These are phyloP conservation scores for Phycodurus eques DNA, from an alignment of 2,113 vertebrate species.

Conservation along the genomic window DNA sequence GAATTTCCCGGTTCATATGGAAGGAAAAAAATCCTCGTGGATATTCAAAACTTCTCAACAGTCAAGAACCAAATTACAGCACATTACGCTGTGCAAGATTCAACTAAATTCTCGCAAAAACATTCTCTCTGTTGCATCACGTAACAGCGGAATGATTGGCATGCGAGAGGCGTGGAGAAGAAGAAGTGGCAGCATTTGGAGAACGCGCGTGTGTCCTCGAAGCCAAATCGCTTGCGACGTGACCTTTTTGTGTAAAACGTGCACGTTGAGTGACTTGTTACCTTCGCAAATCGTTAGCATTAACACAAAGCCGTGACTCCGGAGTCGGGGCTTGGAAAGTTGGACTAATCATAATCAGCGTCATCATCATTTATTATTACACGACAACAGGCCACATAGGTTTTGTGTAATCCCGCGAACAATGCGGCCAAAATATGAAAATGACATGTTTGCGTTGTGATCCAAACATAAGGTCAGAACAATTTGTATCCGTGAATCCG, in stretches of 20 bases:
- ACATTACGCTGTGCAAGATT: background rate
- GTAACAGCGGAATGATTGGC: background rate
- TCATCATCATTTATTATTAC: background rate
- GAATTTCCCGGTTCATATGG: no score
- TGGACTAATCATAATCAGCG: background rate
- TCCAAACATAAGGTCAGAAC: background rate
- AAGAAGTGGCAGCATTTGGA: conserved; percentile 26
- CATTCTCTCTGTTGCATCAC: background rate
- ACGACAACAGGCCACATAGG: no score
- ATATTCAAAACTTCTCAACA: background rate
- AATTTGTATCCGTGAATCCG: background rate
- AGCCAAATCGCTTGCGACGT: conserved; percentile 38
- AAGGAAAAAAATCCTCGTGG: background rate
- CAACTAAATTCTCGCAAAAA: no score
- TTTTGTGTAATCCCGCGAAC: background rate
- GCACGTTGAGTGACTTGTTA: conserved; percentile 10
- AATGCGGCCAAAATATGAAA: background rate
- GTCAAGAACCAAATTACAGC: no score
- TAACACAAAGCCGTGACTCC: background rate
- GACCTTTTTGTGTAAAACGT: conserved; percentile 52
- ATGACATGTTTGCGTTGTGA: background rate
- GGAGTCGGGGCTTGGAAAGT: background rate
- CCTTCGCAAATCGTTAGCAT: background rate
- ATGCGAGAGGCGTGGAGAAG: conserved; percentile 1
- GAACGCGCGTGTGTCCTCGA: conserved; percentile 10